phyloP scores from a whole-genome alignment of 2,888 invertebrate species.

The Parnassius orleans region DNA sequence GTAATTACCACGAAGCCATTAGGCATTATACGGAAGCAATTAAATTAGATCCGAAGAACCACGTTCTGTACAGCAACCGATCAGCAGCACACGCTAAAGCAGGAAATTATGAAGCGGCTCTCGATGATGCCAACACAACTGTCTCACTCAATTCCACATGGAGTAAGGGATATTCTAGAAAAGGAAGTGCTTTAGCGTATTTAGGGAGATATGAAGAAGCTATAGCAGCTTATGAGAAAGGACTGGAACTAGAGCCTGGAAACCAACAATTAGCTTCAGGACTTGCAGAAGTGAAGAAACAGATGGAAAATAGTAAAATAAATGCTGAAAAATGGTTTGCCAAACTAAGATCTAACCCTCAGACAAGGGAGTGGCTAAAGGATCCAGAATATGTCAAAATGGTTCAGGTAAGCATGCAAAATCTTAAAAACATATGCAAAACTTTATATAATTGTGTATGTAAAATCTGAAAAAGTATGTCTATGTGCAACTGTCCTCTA shows the following conservation, averaged over 20 bases:
- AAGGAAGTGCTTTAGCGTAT: conserved; percentile 92
- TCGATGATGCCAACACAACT: conserved; percentile 93
- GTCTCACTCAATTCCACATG: conserved; percentile 90
- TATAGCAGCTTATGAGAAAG: conserved; percentile 85
- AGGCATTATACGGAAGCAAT: conserved; percentile 91
- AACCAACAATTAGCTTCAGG: conserved; percentile 87
- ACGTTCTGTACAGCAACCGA: conserved; percentile 94
- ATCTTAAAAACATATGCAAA: too few relatives aligned
- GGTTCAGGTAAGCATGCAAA: conserved; percentile 63
- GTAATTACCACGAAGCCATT: conserved; percentile 89
- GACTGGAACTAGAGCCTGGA: conserved; percentile 85
- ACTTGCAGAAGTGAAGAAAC: conserved; percentile 81
- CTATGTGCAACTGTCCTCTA: too few relatives aligned
- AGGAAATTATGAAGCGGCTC: conserved; percentile 86
- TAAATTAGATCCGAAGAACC: conserved; percentile 87
- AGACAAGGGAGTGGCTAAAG: conserved; percentile 85
- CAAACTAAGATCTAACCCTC: conserved; percentile 84
- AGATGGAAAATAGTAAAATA: conserved; percentile 43
- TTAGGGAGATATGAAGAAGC: conserved; percentile 88
- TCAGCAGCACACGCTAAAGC: conserved; percentile 94
- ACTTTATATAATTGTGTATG: too few relatives aligned
- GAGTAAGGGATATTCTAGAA: conserved; percentile 94
- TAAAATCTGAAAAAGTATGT: too few relatives aligned
- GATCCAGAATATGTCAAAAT: conserved; percentile 87
- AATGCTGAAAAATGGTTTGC: conserved; percentile 65